Conservation (phyloP, 2,113 vertebrate species). For the Oreochromis aureus region DNA sequence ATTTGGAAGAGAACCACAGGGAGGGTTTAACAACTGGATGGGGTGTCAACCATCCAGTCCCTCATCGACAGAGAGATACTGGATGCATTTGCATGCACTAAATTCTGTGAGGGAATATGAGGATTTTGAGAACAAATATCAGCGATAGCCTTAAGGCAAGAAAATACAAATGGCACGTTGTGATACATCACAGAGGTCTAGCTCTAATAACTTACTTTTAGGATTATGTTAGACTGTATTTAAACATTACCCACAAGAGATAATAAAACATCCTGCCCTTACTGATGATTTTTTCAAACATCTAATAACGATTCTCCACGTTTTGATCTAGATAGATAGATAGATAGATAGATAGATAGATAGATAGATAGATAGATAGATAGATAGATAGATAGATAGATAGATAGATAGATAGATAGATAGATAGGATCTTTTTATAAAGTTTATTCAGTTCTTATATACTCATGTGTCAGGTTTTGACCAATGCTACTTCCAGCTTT, state of each 20-base stretch:
- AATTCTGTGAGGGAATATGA: neutral
- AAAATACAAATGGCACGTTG: neutral
- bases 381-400: neutral
- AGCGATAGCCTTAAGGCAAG: neutral
- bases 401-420: neutral
- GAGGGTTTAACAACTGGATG: conserved; percentile 35
- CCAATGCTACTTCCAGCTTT: neutral
- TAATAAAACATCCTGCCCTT: neutral
- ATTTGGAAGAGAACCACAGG: conserved; percentile 27
- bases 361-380: too few relatives aligned
- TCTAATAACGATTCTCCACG: neutral
- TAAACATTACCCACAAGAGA: neutral
- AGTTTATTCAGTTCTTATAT: neutral
- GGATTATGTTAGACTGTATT: neutral
- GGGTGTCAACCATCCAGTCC: neutral
- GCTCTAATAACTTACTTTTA: neutral
- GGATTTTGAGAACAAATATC: neutral
- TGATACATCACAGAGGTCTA: neutral
- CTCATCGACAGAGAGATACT: neutral
- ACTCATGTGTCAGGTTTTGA: neutral
- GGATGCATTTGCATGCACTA: neutral
- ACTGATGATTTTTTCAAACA: neutral
- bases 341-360: too few relatives aligned
- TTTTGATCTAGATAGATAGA: neutral
- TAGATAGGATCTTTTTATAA: neutral